Conservation (phyloP, 2,797 vertebrate genomes). For the Alectoris magna region DNA sequence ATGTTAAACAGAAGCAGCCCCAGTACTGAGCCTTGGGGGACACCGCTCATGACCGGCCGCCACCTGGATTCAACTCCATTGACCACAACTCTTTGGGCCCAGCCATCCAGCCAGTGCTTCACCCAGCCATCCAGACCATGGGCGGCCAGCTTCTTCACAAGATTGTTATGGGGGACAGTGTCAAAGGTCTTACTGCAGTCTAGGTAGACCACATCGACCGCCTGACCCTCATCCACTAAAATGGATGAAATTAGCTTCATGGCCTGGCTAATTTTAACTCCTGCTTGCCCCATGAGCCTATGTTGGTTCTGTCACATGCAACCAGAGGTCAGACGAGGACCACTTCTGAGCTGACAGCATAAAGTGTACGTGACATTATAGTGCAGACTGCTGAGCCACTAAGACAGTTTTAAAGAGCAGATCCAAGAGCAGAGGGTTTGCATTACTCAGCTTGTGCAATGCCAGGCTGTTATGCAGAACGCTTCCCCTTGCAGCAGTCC, state of each 20-base stretch:
- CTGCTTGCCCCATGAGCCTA: neutral
- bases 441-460: rapidly evolving
- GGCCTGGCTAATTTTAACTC: neutral
- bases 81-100: too few relatives aligned
- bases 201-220: too few relatives aligned
- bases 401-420: rapidly evolving
- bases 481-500: neutral
- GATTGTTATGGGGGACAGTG: too few relatives aligned
- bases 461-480: neutral
- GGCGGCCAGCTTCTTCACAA: too few relatives aligned
- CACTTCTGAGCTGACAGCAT: neutral
- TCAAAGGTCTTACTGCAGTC: too few relatives aligned
- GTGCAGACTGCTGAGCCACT: rapidly evolving
- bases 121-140: too few relatives aligned
- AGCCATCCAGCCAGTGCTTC: too few relatives aligned
- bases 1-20: too few relatives aligned
- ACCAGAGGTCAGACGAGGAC: neutral
- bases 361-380: rapidly evolving
- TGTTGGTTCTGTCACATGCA: neutral
- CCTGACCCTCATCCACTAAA: too few relatives aligned
- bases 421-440: neutral
- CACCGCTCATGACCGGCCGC: too few relatives aligned
- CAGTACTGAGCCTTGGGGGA: too few relatives aligned
- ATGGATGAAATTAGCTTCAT: neutral
- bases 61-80: too few relatives aligned